Conservation (phyloP, 2,888 invertebrate genomes). For the Stenichneumon culpator region DNA sequence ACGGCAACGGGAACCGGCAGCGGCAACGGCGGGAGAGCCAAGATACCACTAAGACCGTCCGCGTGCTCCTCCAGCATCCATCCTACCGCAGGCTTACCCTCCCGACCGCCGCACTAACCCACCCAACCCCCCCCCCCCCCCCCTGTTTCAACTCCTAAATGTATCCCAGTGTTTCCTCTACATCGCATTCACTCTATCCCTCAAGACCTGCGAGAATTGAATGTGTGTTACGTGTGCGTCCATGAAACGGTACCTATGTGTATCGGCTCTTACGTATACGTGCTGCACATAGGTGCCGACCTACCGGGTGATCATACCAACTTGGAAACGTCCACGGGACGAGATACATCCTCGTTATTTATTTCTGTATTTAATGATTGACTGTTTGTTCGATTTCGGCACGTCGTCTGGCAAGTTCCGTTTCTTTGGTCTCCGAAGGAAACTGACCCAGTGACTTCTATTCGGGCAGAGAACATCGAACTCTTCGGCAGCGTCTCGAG, state of each 20-base stretch:
- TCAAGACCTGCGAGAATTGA: slow-evolving; percentile 29
- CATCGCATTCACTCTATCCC: slow-evolving; percentile 68
- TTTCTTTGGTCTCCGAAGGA: background rate
- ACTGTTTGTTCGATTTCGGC: background rate
- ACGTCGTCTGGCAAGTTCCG: too few relatives aligned
- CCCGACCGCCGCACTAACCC: slow-evolving; percentile 67
- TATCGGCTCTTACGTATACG: slow-evolving; percentile 62
- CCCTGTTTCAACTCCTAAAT: slow-evolving; percentile 70
- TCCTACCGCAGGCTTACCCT: slow-evolving; percentile 78
- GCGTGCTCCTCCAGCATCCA: slow-evolving; percentile 80
- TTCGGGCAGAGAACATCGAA: background rate
- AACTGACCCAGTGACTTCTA: slow-evolving; percentile 38
- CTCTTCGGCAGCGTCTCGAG: background rate
- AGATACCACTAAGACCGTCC: slow-evolving; percentile 84
- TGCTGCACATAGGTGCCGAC: slow-evolving; percentile 61
- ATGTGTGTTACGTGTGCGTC: slow-evolving; percentile 42
- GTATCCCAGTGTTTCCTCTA: slow-evolving; percentile 75
- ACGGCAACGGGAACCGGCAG: slow-evolving; percentile 63
- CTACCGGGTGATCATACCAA: slow-evolving; percentile 76
- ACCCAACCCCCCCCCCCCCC: slow-evolving; percentile 53
- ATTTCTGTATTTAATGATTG: background rate
- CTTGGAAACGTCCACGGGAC: background rate
- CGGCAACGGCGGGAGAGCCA: slow-evolving; percentile 78
- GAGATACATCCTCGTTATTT: background rate
- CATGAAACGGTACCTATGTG: slow-evolving; percentile 54